These are phyloP conservation scores for Otolemur crassicaudatus DNA, from an alignment of 2,797 vertebrate species.

Conservation along the genomic window DNA sequence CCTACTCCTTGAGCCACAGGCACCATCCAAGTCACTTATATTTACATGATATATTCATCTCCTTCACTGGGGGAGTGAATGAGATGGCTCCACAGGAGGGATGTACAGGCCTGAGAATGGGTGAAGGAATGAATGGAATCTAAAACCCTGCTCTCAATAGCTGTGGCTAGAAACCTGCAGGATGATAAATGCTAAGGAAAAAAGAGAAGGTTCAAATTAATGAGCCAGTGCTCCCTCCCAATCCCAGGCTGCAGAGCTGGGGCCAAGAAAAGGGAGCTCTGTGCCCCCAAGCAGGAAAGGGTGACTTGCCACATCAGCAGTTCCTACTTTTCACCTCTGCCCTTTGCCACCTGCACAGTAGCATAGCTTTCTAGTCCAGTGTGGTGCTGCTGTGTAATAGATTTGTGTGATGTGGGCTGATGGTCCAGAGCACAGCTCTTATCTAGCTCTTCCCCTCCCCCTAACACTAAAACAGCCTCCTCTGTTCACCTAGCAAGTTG, in stretches of 20 bases:
- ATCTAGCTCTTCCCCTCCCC: conserved; percentile 82
- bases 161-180: conserved; percentile 7
- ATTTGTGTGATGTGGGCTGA: conserved; percentile 40
- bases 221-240: neutral
- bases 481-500: conserved; percentile 88
- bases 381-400: conserved; percentile 27
- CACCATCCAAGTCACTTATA: neutral
- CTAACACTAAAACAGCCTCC: conserved; percentile 72
- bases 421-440: conserved; percentile 46
- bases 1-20: too few relatives aligned
- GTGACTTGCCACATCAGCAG: conserved; percentile 18
- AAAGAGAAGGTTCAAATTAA: conserved; percentile 32
- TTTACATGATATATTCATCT: neutral
- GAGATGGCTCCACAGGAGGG: conserved; percentile 10
- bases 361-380: neutral
- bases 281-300: neutral
- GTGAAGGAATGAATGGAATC: conserved; percentile 73
- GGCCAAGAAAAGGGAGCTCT: neutral
- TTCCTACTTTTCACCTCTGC: conserved; percentile 38
- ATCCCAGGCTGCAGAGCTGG: neutral
- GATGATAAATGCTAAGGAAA: neutral
- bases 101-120: neutral
- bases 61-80: neutral
- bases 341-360: neutral
- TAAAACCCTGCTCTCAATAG: conserved; percentile 74